These are phyloP conservation scores for Hydropsyche betteni DNA, from an alignment of 2,888 invertebrate species.

Conservation along the genomic window DNA sequence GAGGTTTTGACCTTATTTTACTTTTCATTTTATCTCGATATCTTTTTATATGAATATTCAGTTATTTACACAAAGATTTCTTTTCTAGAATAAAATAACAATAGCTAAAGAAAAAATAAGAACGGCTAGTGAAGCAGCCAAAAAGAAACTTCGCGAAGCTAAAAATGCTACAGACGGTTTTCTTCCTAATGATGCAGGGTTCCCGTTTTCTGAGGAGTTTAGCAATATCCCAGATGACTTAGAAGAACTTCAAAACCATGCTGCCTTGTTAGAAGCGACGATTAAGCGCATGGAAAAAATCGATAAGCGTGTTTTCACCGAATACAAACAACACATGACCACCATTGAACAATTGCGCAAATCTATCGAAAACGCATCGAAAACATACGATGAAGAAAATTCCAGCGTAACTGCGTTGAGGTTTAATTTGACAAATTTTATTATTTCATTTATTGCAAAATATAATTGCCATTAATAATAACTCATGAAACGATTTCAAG, in stretches of 20 bases:
- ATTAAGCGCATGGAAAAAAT: slow-evolving; percentile 71
- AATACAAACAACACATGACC: slow-evolving; percentile 70
- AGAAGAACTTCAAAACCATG: slow-evolving; percentile 65
- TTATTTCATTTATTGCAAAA: too few species aligned
- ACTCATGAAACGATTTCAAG: too few species aligned
- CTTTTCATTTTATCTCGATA: too few species aligned
- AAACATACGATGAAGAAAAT: slow-evolving; percentile 60
- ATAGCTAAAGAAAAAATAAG: slow-evolving; percentile 53
- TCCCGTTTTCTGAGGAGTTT: slow-evolving; percentile 66
- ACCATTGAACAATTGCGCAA: slow-evolving; percentile 64
- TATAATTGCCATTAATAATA: too few species aligned
- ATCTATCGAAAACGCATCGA: slow-evolving; percentile 57
- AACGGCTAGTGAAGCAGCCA: slow-evolving; percentile 55
- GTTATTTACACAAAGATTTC: neutral
- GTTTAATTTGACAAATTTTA: too few species aligned
- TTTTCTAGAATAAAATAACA: slow-evolving; percentile 48
- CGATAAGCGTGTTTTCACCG: slow-evolving; percentile 68
- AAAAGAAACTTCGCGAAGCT: slow-evolving; percentile 66
- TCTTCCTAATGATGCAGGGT: slow-evolving; percentile 67
- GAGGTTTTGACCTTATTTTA: slow-evolving; percentile 9
- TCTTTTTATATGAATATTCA: too few species aligned
- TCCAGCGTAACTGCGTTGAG: neutral
- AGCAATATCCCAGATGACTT: slow-evolving; percentile 65
- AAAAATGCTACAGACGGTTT: slow-evolving; percentile 66
- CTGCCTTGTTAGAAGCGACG: slow-evolving; percentile 69